These are phyloP conservation scores for Poeciliopsis paucimaculata DNA, from an alignment of 2,797 vertebrate species.

Conservation along the genomic window DNA sequence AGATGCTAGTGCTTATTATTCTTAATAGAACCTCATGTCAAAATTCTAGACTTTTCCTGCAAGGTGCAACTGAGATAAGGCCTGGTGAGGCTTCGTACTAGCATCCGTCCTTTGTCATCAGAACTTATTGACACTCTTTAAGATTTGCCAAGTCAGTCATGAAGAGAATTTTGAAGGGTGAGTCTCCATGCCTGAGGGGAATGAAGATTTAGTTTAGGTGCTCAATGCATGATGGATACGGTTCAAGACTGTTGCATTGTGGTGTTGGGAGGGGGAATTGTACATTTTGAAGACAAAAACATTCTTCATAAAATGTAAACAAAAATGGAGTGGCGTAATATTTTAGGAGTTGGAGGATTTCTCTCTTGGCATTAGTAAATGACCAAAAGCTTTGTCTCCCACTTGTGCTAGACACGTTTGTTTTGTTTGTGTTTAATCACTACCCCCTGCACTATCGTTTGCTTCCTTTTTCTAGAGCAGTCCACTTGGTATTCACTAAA, in stretches of 20 bases:
- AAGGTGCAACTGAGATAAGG: neutral
- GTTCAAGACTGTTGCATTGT: neutral
- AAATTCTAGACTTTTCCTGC: neutral
- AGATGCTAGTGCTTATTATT: neutral
- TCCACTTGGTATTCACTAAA: too few species aligned
- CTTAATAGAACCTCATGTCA: neutral
- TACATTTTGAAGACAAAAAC: neutral
- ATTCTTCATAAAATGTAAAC: neutral
- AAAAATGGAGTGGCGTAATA: too few species aligned
- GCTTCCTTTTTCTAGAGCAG: too few species aligned
- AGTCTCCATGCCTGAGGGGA: neutral
- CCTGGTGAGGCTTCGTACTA: neutral
- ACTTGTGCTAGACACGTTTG: too few species aligned
- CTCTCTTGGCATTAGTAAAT: too few species aligned
- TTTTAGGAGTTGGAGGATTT: too few species aligned
- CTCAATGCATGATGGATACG: neutral
- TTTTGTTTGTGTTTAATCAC: too few species aligned
- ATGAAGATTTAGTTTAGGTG: neutral
- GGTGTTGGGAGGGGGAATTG: neutral
- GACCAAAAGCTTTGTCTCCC: too few species aligned
- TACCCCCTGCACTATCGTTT: too few species aligned
- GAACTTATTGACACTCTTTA: neutral
- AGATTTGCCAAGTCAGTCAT: neutral
- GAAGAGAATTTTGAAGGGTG: neutral
- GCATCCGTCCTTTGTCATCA: neutral